These are phyloP conservation scores for Heliothis virescens DNA, from an alignment of 1,140 invertebrate genomes.

Conservation along the genomic window DNA sequence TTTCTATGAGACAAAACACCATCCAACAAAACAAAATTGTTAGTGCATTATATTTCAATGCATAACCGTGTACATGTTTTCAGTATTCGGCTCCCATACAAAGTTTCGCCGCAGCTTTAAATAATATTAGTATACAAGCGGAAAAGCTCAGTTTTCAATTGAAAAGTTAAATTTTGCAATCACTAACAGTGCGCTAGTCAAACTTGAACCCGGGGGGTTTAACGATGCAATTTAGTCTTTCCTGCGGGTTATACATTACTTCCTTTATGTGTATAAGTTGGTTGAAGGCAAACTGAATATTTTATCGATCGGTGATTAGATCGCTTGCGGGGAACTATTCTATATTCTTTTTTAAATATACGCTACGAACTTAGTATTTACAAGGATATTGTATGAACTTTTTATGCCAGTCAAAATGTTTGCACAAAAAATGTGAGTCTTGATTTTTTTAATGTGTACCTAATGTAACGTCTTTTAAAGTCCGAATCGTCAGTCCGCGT, in stretches of 20 bases:
- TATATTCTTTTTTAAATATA: no score
- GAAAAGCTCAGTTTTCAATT: conserved; percentile 37
- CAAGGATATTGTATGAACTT: no score
- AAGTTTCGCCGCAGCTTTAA: conserved; percentile 21
- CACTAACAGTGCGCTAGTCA: conserved; percentile 29
- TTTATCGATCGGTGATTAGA: no score
- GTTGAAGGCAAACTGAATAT: background rate
- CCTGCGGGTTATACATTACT: background rate
- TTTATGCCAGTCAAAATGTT: no score
- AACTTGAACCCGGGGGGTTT: conserved; percentile 22
- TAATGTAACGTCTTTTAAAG: no score
- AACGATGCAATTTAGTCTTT: conserved; percentile 28
- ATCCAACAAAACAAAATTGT: background rate
- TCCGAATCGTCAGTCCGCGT: no score
- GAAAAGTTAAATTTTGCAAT: conserved; percentile 39
- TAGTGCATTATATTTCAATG: background rate
- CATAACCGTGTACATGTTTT: conserved; percentile 1
- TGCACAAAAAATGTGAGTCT: no score
- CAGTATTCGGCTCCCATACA: background rate
- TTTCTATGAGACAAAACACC: no score
- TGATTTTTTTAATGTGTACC: no score
- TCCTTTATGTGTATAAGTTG: background rate
- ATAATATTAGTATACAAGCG: conserved; percentile 31
- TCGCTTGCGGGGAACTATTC: no score
- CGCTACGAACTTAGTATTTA: no score